Base-by-base conservation (phyloP, 2,888 invertebrate genomes). In the Synanthedon myopaeformis region DNA sequence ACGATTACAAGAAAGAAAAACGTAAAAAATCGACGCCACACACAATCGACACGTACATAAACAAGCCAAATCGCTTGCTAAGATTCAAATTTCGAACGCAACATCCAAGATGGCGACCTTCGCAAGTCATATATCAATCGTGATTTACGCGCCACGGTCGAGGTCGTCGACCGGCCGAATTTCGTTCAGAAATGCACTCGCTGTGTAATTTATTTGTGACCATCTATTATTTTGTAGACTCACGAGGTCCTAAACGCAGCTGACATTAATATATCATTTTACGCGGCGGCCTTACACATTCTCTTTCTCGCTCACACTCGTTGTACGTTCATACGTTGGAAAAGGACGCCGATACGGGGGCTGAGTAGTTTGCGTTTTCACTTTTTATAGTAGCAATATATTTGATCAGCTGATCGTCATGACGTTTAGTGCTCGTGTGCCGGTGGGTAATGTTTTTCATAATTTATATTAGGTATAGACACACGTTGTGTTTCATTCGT, bases 211-310 rank as follows among this genome's bases (percentile, higher is more conserved):
- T 86, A 87, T 85, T 82, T 85, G 82, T 83, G 82, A 84, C 84
- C 85, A 86, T 86, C 86, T 85, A 87, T 87, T 87, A 86, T 85
- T 85, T 84, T 84, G 86, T 84, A 85, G 84, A 85, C 84, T 82
- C 82, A 74, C 86, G 82, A 86, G 85, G 86, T 84, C 84, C 86
- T 86, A 86, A 86, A 85, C 83, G 82, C 86, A 85, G 86, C 86
- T 86, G 86, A 86, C 85, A 84, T 81, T 84, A 82, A 87, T 87
- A 86, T 86, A 86, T 87, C 86, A 87, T 86, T 86, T 86, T 82
- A 82, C 79, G 81, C 81, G 82, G 74, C 76, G 70, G 74, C 70
- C 67, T 66, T 62, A 62, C 67, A 56, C 59, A 63, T 57, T 66
- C 57, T 58, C 66, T 57, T 63, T 78, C 77, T 71, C 74, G 59